Conservation (phyloP, 2,888 invertebrate species). For the Erannis defoliaria region DNA sequence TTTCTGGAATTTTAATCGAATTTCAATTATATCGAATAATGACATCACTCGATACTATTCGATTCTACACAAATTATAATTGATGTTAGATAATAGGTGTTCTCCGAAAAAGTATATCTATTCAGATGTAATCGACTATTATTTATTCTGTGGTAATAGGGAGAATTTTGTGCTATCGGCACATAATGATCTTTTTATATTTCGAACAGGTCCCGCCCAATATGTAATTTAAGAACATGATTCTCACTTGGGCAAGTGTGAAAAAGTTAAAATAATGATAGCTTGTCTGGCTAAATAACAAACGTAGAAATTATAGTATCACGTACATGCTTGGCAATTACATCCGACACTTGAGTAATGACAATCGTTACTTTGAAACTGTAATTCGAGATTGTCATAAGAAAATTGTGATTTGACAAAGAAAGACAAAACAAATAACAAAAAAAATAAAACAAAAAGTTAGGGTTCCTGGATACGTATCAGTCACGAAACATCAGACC, state of each 20-base stretch:
- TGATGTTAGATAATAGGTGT: neutral
- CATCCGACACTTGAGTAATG: conserved; percentile 53
- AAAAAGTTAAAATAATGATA: conserved; percentile 46
- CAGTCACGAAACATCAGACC: too few species aligned
- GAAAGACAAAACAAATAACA: too few species aligned
- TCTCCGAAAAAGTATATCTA: neutral
- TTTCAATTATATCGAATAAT: neutral
- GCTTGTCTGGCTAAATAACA: conserved; percentile 52
- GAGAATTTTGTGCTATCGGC: neutral
- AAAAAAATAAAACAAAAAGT: too few species aligned
- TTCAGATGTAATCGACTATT: too few species aligned
- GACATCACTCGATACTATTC: neutral
- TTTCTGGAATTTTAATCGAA: too few species aligned
- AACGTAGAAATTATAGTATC: conserved; percentile 54
- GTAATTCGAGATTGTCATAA: conserved; percentile 41
- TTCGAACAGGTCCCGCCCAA: conserved; percentile 17
- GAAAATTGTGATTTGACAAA: too few species aligned
- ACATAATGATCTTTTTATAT: conserved; percentile 28
- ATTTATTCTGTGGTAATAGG: too few species aligned
- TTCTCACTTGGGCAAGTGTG: conserved; percentile 24
- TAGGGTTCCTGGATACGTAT: too few species aligned
- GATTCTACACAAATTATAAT: neutral
- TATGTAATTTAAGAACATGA: conserved; percentile 34
- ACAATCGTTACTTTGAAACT: conserved; percentile 42
- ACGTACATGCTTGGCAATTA: conserved; percentile 53